These are phyloP conservation scores for Tipula lateralis DNA, from an alignment of 2,888 invertebrate species.

Conservation along the genomic window DNA sequence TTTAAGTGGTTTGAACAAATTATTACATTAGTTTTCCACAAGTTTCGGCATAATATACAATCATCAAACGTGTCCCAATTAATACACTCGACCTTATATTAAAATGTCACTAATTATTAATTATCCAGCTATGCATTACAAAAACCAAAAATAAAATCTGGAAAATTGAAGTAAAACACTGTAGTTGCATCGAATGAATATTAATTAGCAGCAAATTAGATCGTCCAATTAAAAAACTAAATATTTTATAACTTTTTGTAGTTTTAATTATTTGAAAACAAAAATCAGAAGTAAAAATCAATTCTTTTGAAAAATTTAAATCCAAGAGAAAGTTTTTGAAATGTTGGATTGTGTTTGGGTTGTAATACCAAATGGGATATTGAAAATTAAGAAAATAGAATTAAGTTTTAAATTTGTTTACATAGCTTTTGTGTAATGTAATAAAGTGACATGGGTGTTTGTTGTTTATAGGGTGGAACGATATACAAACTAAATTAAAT, in stretches of 20 bases:
- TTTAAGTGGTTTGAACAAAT: neutral
- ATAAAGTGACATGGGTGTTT: neutral
- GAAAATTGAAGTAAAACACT: neutral
- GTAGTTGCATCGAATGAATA: neutral
- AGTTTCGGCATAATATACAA: neutral
- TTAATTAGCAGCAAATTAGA: neutral
- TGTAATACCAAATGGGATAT: neutral
- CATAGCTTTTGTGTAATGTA: neutral
- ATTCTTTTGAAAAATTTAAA: neutral
- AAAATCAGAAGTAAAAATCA: neutral
- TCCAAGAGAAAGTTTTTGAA: neutral
- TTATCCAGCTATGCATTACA: neutral
- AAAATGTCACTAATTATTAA: neutral
- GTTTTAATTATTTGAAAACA: neutral
- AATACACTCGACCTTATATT: neutral
- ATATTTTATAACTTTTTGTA: neutral
- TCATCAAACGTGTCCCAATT: neutral
- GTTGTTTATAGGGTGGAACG: neutral
- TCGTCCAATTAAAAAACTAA: neutral
- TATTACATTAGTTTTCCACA: neutral
- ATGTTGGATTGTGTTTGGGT: neutral
- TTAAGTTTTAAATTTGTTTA: constrained; percentile 4
- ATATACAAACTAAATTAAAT: neutral
- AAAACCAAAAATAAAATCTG: neutral
- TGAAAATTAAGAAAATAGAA: neutral